Conservation (phyloP, 2,888 invertebrate genomes). For the Drosophila nigricruria region DNA sequence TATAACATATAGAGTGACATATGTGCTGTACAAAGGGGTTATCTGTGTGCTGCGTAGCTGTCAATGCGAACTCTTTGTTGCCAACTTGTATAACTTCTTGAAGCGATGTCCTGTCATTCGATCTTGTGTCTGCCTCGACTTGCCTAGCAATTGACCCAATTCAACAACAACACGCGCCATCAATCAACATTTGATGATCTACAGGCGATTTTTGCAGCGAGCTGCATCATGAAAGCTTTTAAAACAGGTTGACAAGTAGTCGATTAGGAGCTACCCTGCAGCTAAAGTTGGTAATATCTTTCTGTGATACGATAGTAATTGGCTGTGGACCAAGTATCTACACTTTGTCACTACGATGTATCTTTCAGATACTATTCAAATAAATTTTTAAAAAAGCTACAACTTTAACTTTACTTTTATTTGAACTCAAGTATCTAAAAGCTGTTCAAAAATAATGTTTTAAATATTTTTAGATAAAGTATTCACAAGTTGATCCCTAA, state of each 20-base stretch:
- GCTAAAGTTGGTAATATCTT: too few relatives aligned
- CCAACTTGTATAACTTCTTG: slow-evolving; percentile 17
- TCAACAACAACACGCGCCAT: slow-evolving; percentile 62
- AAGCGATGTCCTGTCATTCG: slow-evolving; percentile 33
- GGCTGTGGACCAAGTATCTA: too few relatives aligned
- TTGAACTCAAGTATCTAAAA: too few relatives aligned
- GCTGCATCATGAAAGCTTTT: slow-evolving; percentile 27
- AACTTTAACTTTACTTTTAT: too few relatives aligned
- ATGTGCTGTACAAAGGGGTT: slow-evolving; percentile 68
- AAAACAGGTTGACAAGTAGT: slow-evolving; percentile 8
- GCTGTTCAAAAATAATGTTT: too few relatives aligned
- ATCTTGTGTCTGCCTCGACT: slow-evolving; percentile 26
- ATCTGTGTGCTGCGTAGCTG: slow-evolving; percentile 55
- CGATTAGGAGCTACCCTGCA: background rate
- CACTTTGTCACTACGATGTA: too few relatives aligned
- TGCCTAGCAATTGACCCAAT: slow-evolving; percentile 71
- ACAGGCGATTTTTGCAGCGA: slow-evolving; percentile 20
- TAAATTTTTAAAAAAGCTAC: too few relatives aligned
- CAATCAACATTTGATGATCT: slow-evolving; percentile 62
- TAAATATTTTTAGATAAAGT: background rate
- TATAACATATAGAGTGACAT: background rate
- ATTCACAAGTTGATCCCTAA: background rate
- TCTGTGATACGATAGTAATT: too few relatives aligned
- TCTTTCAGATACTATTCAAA: too few relatives aligned
- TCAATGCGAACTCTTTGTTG: slow-evolving; percentile 70